These are phyloP conservation scores for Ricordea florida DNA, from an alignment of 92 coral and sea anemone species.

Conservation along the genomic window DNA sequence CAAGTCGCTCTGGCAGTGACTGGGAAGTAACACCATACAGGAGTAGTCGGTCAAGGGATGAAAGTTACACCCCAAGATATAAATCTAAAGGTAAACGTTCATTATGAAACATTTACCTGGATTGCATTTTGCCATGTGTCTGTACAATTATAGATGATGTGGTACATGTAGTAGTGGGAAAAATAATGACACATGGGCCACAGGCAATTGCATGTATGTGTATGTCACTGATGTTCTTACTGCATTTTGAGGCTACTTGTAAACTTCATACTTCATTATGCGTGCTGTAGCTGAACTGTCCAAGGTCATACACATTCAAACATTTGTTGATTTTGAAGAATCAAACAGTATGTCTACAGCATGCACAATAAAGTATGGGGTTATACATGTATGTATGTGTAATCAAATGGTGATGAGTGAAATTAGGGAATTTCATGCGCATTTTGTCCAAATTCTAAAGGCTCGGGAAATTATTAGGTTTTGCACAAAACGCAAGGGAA, in stretches of 20 bases:
- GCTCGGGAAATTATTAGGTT: too few relatives aligned
- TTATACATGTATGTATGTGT: neutral
- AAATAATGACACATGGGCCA: too few relatives aligned
- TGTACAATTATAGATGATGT: too few relatives aligned
- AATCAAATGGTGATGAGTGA: neutral
- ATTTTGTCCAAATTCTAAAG: neutral
- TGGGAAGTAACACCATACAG: conserved; percentile 98
- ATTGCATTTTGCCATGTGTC: too few relatives aligned
- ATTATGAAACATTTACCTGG: neutral
- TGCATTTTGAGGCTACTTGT: too few relatives aligned
- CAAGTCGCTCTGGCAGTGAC: conserved; percentile 79
- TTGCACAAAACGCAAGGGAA: too few relatives aligned
- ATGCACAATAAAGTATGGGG: neutral
- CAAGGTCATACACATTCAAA: neutral
- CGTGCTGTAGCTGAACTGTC: too few relatives aligned
- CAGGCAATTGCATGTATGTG: too few relatives aligned
- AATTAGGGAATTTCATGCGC: neutral
- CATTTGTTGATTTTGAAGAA: neutral
- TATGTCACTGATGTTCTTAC: too few relatives aligned
- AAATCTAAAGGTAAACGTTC: conserved; percentile 70
- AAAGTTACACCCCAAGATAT: conserved; percentile 79
- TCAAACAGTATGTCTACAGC: neutral
- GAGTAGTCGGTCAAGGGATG: conserved; percentile 66
- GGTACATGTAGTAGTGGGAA: too few relatives aligned
- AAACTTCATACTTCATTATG: too few relatives aligned